These are phyloP conservation scores for Dicentrarchus labrax DNA, from an alignment of 2,113 vertebrate species.

Conservation along the genomic window DNA sequence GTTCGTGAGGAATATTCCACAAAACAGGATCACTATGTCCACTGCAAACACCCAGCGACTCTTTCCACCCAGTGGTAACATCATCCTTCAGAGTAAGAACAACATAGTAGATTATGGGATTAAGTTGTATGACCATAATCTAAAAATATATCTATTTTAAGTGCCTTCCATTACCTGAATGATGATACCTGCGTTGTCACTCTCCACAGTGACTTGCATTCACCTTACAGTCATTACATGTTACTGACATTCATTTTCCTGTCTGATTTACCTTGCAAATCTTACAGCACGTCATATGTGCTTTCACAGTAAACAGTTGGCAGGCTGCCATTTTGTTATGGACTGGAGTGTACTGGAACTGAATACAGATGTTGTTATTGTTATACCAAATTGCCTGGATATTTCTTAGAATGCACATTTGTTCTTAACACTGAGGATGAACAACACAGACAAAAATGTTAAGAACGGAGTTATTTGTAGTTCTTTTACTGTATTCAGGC, in stretches of 20 bases:
- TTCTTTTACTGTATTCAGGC: too few relatives aligned
- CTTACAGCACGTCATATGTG: background rate
- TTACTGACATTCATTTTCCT: background rate
- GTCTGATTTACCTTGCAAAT: slow-evolving; percentile 67
- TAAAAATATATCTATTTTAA: background rate
- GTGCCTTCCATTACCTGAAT: background rate
- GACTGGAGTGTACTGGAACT: too few relatives aligned
- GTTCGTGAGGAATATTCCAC: slow-evolving; percentile 7
- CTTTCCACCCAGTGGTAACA: slow-evolving; percentile 13
- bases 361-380: too few relatives aligned
- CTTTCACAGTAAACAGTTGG: background rate
- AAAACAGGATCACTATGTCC: slow-evolving; percentile 11
- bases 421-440: too few relatives aligned
- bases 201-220: background rate
- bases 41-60: background rate
- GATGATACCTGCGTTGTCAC: background rate
- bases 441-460: too few relatives aligned
- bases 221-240: background rate
- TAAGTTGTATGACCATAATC: background rate
- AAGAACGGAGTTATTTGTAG: too few relatives aligned
- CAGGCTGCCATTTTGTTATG: background rate
- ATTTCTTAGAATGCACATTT: too few relatives aligned
- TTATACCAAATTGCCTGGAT: too few relatives aligned
- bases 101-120: background rate
- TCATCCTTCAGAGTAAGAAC: background rate